Percentiles rank a stretch among this genome's conserved stretches.
These are phyloP conservation scores for Poicephalus meyeri DNA, from an alignment of 2,113 vertebrate genomes.

Conservation along the genomic window DNA sequence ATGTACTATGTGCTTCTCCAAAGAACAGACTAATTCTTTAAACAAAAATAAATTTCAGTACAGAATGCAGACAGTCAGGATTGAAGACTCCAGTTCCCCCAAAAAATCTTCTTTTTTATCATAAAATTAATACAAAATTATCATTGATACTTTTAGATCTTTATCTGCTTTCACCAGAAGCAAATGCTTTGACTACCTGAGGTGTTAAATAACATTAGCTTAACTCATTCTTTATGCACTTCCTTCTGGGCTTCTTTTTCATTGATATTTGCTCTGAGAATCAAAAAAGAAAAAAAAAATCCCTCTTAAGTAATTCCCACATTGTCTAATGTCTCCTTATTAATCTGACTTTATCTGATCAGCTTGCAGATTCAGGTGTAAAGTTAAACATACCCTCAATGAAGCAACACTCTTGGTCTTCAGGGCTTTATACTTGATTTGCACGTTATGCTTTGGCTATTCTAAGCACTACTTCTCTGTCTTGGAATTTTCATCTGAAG, in stretches of 20 bases:
- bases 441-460: not conserved
- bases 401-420: not conserved
- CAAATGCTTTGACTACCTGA: not conserved
- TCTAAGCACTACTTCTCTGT: not conserved
- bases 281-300: not conserved
- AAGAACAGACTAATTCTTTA: not conserved
- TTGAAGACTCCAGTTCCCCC: not conserved
- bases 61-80: not conserved
- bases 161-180: not conserved
- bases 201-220: not conserved
- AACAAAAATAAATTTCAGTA: not conserved
- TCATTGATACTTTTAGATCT: not conserved
- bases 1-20: not conserved
- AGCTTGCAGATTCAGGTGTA: not conserved
- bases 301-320: not conserved
- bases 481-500: not conserved
- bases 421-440: not conserved
- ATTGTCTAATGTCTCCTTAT: not conserved
- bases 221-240: not conserved
- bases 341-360: not conserved
- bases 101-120: rapidly evolving
- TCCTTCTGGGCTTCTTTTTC: not conserved
- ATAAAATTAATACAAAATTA: not conserved
- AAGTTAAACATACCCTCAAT: not conserved
- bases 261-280: not conserved